phyloP scores from a whole-genome alignment of 2,888 invertebrate genomes.

The Serripes groenlandicus region DNA sequence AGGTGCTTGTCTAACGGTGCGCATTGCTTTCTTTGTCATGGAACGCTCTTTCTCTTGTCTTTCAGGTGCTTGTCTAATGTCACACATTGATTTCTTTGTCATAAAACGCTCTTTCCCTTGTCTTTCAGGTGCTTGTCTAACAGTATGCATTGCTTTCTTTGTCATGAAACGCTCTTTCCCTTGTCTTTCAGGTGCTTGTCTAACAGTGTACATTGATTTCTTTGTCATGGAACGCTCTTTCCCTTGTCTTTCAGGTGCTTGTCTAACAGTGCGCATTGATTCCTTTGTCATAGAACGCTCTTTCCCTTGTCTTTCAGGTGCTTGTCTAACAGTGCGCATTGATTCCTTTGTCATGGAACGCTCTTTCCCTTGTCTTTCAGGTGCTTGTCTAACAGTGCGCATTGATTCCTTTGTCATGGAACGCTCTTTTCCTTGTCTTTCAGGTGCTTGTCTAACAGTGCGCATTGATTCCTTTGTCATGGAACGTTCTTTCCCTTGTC shows the following conservation, averaged over 20 bases:
- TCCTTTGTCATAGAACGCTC: neutral
- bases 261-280: neutral
- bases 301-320: neutral
- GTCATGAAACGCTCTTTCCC: neutral
- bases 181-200: neutral
- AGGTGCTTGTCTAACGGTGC: neutral
- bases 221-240: neutral
- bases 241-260: neutral
- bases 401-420: neutral
- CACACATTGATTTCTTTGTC: no score
- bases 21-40: neutral
- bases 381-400: neutral
- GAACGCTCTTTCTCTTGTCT: neutral
- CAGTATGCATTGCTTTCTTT: no score
- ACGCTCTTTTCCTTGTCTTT: neutral
- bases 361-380: conserved; percentile 6
- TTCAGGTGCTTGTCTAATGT: neutral
- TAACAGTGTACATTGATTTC: neutral
- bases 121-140: neutral
- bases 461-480: neutral
- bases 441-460: neutral
- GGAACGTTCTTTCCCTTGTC: neutral
- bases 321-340: neutral
- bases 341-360: neutral
- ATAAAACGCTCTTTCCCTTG: neutral